Percentiles rank a stretch among this genome's conserved stretches.
phyloP scores from a whole-genome alignment of 2,113 vertebrate genomes.

The Lycaon pictus region DNA sequence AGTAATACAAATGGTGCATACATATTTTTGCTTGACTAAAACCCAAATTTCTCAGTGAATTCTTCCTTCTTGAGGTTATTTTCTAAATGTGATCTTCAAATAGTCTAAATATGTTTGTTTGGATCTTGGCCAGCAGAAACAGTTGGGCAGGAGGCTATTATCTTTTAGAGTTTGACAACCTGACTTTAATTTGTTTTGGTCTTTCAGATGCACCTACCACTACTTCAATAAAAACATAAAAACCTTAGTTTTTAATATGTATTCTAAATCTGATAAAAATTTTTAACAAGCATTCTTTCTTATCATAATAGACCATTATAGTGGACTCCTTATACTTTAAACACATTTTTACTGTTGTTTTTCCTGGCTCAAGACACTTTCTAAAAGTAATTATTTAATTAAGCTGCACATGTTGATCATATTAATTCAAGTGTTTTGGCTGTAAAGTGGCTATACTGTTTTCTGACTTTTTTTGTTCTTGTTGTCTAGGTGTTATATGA shows the following conservation, averaged over 20 bases:
- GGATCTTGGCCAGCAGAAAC: not conserved
- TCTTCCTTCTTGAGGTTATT: slow-evolving; percentile 40
- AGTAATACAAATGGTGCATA: not conserved
- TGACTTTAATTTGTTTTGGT: not conserved
- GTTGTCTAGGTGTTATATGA: slow-evolving; percentile 94
- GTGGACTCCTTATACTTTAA: not conserved
- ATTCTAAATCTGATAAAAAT: not conserved
- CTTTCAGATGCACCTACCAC: not conserved
- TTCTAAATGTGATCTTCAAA: slow-evolving; percentile 5
- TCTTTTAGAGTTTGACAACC: slow-evolving; percentile 20
- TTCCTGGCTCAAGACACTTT: slow-evolving; percentile 23
- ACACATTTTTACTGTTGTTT: not conserved
- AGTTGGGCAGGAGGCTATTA: not conserved
- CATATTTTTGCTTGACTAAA: not conserved
- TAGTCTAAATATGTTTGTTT: not conserved
- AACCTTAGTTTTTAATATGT: not conserved
- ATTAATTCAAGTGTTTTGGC: not conserved
- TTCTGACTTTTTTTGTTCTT: slow-evolving; percentile 48
- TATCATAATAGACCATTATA: not conserved
- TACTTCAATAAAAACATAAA: slow-evolving; percentile 25
- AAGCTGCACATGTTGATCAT: not conserved
- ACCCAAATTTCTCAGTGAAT: not conserved
- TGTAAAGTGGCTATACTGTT: not conserved
- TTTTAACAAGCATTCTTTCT: not conserved
- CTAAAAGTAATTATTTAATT: not conserved